phyloP scores from a whole-genome alignment of 2,888 invertebrate genomes.

The Agrochola circellaris region DNA sequence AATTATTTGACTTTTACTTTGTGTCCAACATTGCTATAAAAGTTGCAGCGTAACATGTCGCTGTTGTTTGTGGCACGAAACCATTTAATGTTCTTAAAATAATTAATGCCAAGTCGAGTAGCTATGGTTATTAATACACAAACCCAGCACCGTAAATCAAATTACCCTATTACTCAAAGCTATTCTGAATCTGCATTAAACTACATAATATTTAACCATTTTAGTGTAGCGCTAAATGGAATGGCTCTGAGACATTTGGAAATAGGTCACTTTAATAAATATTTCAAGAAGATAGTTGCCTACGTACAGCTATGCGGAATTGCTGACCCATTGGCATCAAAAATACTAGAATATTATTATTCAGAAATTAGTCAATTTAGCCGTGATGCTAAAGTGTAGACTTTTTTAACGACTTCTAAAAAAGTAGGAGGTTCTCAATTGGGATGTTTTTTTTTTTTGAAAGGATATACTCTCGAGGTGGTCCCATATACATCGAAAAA shows the following conservation, averaged over 20 bases:
- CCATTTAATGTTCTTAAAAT: neutral
- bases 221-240: constrained; percentile 16
- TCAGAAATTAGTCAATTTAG: neutral
- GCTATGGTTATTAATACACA: neutral
- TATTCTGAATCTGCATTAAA: constrained; percentile 13
- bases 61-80: neutral
- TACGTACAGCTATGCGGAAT: constrained; percentile 13
- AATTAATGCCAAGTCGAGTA: neutral
- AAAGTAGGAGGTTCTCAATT: too few species aligned
- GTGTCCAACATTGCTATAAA: neutral
- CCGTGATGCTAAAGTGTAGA: neutral
- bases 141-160: neutral
- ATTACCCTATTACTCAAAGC: constrained; percentile 2
- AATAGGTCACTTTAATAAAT: constrained; percentile 52
- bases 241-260: constrained; percentile 23
- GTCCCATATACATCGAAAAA: too few species aligned
- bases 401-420: too few species aligned
- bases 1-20: too few species aligned
- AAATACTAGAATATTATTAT: neutral
- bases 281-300: constrained; percentile 22
- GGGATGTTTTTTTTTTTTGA: too few species aligned
- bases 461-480: too few species aligned
- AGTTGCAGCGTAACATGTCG: neutral
- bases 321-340: constrained; percentile 17
- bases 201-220: constrained; percentile 2